A percentile compares a stretch with the other conserved stretches of the same genome.
phyloP scores from a whole-genome alignment of 1,140 invertebrate genomes.

The Drosophila athabasca region DNA sequence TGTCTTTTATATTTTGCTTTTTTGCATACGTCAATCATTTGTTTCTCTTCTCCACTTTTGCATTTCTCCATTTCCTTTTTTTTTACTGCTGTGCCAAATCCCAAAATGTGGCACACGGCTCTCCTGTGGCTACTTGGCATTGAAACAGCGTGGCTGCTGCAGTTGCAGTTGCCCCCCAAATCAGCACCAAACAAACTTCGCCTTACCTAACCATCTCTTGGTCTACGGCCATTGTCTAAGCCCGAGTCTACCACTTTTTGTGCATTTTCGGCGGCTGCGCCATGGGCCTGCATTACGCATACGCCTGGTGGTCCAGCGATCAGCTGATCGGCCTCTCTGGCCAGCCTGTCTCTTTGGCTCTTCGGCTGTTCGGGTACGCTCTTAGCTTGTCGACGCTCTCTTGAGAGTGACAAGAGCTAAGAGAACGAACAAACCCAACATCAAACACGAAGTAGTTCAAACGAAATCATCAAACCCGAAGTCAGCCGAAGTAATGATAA shows the following conservation, averaged over 20 bases:
- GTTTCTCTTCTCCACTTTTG: not conserved
- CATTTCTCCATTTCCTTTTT: not conserved
- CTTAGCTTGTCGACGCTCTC: too few relatives aligned
- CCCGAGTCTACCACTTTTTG: not conserved
- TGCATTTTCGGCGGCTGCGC: conserved; percentile 9
- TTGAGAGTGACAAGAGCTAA: too few relatives aligned
- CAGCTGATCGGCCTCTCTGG: conserved; percentile 1
- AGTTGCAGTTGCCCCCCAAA: too few relatives aligned
- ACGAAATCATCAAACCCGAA: too few relatives aligned
- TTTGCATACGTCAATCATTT: conserved; percentile 11
- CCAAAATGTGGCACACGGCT: too few relatives aligned
- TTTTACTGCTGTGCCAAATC: not conserved
- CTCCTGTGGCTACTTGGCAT: conserved; percentile 3
- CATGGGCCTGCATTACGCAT: conserved; percentile 18
- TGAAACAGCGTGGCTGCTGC: conserved; percentile 4
- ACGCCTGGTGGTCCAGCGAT: conserved; percentile 13
- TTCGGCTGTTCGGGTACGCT: not conserved
- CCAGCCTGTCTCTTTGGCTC: not conserved
- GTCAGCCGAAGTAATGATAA: too few relatives aligned
- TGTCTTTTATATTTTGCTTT: conserved; percentile 3
- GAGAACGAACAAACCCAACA: too few relatives aligned
- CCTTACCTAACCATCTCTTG: conserved; percentile 5
- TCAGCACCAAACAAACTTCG: too few relatives aligned
- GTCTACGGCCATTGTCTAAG: conserved; percentile 13
- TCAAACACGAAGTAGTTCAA: too few relatives aligned